A percentile compares a stretch with the other conserved stretches of the same genome.
phyloP scores from a whole-genome alignment of 2,888 invertebrate genomes.

The Watsonalla cultraria region DNA sequence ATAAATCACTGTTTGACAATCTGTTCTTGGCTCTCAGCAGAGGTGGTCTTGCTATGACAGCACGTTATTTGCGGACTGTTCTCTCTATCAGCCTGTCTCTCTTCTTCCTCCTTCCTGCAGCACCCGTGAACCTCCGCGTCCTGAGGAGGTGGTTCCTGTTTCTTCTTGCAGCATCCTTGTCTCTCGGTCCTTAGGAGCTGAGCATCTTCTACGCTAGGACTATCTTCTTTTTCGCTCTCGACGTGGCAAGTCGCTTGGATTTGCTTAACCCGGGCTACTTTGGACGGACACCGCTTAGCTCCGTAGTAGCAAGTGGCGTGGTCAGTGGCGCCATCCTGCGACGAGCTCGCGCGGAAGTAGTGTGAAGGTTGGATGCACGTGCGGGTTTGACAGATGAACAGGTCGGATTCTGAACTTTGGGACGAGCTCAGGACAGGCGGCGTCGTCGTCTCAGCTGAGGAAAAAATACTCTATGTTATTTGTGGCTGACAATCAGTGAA shows the following conservation, averaged over 20 bases:
- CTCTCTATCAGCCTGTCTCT: constrained; percentile 37
- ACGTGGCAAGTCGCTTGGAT: constrained; percentile 30
- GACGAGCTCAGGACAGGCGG: constrained; percentile 60
- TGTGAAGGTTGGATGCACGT: constrained; percentile 69
- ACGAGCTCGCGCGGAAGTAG: constrained; percentile 53
- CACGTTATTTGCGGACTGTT: constrained; percentile 62
- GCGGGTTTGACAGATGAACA: constrained; percentile 64
- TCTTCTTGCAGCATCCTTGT: constrained; percentile 55
- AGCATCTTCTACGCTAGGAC: constrained; percentile 57
- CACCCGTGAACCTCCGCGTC: constrained; percentile 19
- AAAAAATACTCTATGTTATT: constrained; percentile 10
- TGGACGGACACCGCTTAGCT: constrained; percentile 61
- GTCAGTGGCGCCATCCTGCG: constrained; percentile 35
- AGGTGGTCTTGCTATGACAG: constrained; percentile 46
- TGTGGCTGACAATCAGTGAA: no score
- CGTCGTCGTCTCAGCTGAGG: constrained; percentile 60
- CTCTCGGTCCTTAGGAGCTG: constrained; percentile 50
- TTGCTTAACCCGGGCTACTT: constrained; percentile 52
- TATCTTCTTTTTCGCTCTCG: constrained; percentile 55
- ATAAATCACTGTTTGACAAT: constrained; percentile 36
- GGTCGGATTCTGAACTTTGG: constrained; percentile 54
- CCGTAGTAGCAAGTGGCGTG: constrained; percentile 58
- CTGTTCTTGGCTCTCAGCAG: constrained; percentile 63
- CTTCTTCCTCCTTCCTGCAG: constrained; percentile 29
- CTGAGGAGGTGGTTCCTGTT: constrained; percentile 44